These are phyloP conservation scores for Cremastinae sp. DNA, from an alignment of 2,888 invertebrate species.

Conservation along the genomic window DNA sequence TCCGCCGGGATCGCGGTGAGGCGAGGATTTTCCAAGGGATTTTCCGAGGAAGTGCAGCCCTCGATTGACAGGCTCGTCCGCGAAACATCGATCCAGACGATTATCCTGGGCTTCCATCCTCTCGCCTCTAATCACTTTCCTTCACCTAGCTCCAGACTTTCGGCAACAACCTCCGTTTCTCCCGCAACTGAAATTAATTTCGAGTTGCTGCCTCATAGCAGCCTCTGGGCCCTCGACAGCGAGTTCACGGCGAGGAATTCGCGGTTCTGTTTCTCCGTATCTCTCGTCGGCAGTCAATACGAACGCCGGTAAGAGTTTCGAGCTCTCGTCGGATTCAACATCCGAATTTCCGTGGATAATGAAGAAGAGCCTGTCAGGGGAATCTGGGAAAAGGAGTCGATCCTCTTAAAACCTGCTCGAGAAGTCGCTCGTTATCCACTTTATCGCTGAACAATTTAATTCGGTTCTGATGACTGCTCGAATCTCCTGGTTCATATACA, in stretches of 20 bases:
- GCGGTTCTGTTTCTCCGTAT: conserved; percentile 52
- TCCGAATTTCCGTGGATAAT: conserved; percentile 1
- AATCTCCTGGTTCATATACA: not conserved
- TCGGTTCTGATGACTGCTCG: no score
- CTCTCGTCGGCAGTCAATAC: conserved; percentile 75
- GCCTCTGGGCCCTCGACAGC: conserved; percentile 63
- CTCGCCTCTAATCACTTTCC: conserved; percentile 18
- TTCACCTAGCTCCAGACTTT: not conserved
- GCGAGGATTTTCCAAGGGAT: no score
- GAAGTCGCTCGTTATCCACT: not conserved
- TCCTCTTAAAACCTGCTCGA: not conserved
- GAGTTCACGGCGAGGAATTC: conserved; percentile 20
- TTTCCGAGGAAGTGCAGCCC: no score
- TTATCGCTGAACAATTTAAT: not conserved
- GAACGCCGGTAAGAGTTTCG: conserved; percentile 75
- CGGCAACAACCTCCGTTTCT: conserved; percentile 23
- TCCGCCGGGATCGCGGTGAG: no score
- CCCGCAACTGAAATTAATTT: conserved; percentile 77
- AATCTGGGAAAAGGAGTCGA: conserved; percentile 18
- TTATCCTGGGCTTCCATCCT: not conserved
- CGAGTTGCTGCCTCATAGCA: conserved; percentile 76
- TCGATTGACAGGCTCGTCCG: not conserved
- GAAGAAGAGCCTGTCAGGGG: conserved; percentile 8
- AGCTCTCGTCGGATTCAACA: conserved; percentile 60
- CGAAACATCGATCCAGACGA: not conserved